Base-by-base conservation (phyloP, 2,888 invertebrate genomes). In the Cinara cedri region DNA sequence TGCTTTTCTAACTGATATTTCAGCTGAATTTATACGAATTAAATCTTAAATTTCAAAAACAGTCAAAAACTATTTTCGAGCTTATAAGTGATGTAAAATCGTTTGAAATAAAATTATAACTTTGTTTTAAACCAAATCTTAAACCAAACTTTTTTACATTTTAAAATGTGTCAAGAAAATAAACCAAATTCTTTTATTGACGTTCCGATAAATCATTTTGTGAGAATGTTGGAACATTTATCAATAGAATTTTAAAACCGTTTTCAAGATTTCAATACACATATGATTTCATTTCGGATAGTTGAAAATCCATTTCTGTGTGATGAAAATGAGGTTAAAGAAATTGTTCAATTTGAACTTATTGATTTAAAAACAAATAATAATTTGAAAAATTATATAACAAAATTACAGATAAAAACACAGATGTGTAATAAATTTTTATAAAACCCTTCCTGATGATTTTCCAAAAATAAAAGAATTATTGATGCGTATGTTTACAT, bases 1-100 rank as follows among this genome's bases (percentile, higher is more conserved):
- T 42, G 57, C 44, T 44, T 62, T 72, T 46, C 26, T 46, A 44
- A 44, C 21, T n/a, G 21, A 72, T 55, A 57, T 34, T 34, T 60
- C 34, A 9, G 34, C 34, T 60, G n/a, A n/a, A n/a, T n/a, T n/a
- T n/a, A n/a, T n/a, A n/a, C 34, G 34, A n/a, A 19, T 71, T 19
- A 42, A 54, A 16, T 46, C 51, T n/a, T 21, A n/a, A 71, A 34
- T n/a, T 55, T 54, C n/a, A 51, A 51, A 51, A 51, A 11, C n/a
- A n/a, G n/a, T 6, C 54, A 19, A 54, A 54, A 54, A 54, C 54
- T 19, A 54, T 19, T 19, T 54, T 54, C 19, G 54, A 19, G 19
- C 10, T 54, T 54, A n/a, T 51, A n/a, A 54, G 19, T 19, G 54
- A 54, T 54, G 54, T 54, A 54, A 54, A 54, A 54, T 54, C 54